Percentiles rank a stretch among this genome's conserved stretches.
These are phyloP conservation scores for Drosophila cracens DNA, from an alignment of 2,888 invertebrate species.

Conservation along the genomic window DNA sequence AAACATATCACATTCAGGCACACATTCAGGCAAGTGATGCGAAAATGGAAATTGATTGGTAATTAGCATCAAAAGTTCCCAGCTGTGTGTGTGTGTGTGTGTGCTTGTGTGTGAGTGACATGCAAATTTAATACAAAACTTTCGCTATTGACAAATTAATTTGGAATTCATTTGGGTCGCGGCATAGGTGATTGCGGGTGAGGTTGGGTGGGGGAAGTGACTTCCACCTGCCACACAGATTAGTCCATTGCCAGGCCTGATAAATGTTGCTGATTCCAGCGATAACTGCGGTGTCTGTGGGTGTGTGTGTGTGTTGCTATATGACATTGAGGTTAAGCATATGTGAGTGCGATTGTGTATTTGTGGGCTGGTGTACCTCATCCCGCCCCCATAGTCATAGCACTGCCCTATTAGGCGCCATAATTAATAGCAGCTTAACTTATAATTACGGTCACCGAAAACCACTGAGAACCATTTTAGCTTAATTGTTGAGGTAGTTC, in stretches of 20 bases:
- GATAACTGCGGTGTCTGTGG: constrained; percentile 12
- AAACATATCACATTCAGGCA: constrained; percentile 54
- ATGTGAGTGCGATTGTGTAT: constrained; percentile 21
- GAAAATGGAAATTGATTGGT: constrained; percentile 73
- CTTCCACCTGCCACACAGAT: constrained; percentile 61
- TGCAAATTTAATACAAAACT: constrained; percentile 77
- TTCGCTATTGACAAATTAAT: constrained; percentile 75
- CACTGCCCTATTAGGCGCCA: constrained; percentile 66
- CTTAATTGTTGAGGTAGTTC: constrained; percentile 78
- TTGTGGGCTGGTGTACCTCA: constrained; percentile 6
- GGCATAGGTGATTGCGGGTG: constrained; percentile 31
- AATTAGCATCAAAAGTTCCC: constrained; percentile 59
- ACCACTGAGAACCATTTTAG: constrained; percentile 75
- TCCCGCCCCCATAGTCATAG: constrained; percentile 7
- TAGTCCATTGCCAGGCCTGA: constrained; percentile 54
- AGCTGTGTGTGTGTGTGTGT: background rate
- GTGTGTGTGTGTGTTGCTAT: constrained; percentile 10
- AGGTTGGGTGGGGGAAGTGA: constrained; percentile 4
- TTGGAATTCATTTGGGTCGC: constrained; percentile 68
- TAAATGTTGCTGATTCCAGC: constrained; percentile 66
- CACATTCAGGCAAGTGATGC: constrained; percentile 26
- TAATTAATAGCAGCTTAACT: constrained; percentile 82
- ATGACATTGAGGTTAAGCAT: constrained; percentile 52
- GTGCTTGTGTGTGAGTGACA: constrained; percentile 43
- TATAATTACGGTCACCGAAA: constrained; percentile 80